Percentiles rank a stretch among this genome's conserved stretches.
Conservation (phyloP, 2,797 vertebrate genomes). For the Xenops minutus region DNA sequence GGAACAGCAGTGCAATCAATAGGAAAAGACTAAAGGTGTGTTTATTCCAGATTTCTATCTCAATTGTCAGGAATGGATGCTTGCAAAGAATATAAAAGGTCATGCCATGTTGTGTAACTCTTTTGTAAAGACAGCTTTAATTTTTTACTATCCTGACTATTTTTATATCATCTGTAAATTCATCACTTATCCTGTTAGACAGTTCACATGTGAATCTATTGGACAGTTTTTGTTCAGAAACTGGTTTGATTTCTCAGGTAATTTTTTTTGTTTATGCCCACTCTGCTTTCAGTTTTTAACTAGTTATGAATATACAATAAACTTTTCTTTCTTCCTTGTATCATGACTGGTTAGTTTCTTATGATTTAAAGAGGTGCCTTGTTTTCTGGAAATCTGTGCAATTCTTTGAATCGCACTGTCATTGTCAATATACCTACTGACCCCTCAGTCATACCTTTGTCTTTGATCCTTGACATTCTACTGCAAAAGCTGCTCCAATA, state of each 20-base stretch:
- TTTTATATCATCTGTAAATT: neutral
- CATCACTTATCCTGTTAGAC: neutral
- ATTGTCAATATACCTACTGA: neutral
- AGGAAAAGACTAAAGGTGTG: neutral
- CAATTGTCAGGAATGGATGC: neutral
- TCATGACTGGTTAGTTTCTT: neutral
- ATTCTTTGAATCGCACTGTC: neutral
- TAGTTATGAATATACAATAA: neutral
- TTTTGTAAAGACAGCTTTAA: neutral
- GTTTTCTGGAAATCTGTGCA: neutral
- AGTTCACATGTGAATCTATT: neutral
- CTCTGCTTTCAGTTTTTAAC: neutral
- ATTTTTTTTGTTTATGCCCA: neutral
- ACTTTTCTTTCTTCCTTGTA: neutral
- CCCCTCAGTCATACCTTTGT: neutral
- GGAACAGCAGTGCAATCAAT: neutral
- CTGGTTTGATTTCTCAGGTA: neutral
- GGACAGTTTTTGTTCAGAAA: neutral
- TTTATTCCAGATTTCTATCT: neutral
- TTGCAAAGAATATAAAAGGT: neutral
- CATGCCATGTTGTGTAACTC: neutral
- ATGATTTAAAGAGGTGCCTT: neutral
- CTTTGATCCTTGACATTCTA: neutral
- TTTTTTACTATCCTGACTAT: neutral
- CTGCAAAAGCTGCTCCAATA: neutral